These are phyloP conservation scores for Tipula vernalis DNA, from an alignment of 2,888 invertebrate genomes.

Conservation along the genomic window DNA sequence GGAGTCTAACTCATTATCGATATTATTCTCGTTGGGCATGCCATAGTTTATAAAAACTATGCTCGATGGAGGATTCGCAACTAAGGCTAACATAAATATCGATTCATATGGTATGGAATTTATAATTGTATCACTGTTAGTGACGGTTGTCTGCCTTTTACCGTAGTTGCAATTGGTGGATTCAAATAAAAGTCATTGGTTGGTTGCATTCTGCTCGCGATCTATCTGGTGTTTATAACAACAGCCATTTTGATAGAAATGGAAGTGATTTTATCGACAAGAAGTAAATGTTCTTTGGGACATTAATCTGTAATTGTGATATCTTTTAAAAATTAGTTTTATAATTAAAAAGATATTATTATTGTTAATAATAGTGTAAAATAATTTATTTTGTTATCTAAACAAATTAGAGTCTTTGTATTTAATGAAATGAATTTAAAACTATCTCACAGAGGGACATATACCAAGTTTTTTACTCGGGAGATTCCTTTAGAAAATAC, in stretches of 20 bases:
- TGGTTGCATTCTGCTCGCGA: slow-evolving; percentile 49
- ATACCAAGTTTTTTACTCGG: too few relatives aligned
- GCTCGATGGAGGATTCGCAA: slow-evolving; percentile 6
- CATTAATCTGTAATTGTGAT: neutral
- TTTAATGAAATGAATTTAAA: too few relatives aligned
- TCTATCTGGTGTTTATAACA: slow-evolving; percentile 59
- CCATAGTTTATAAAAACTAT: slow-evolving; percentile 72
- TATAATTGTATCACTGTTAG: slow-evolving; percentile 63
- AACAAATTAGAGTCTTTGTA: too few relatives aligned
- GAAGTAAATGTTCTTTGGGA: neutral
- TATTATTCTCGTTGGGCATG: slow-evolving; percentile 66
- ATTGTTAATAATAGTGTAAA: neutral
- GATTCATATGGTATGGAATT: slow-evolving; percentile 71
- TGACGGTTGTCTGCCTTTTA: slow-evolving; percentile 57
- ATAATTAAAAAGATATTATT: neutral
- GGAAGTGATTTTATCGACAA: slow-evolving; percentile 48
- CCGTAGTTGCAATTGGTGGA: slow-evolving; percentile 52
- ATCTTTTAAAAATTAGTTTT: neutral
- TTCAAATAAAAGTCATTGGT: slow-evolving; percentile 56
- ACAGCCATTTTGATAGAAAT: slow-evolving; percentile 69
- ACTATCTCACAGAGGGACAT: too few relatives aligned
- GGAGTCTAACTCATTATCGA: slow-evolving; percentile 76
- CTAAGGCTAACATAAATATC: slow-evolving; percentile 44
- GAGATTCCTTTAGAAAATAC: too few relatives aligned
- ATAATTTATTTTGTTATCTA: neutral